These are phyloP conservation scores for Danio aesculapii DNA, from an alignment of 2,797 vertebrate genomes.

Conservation along the genomic window DNA sequence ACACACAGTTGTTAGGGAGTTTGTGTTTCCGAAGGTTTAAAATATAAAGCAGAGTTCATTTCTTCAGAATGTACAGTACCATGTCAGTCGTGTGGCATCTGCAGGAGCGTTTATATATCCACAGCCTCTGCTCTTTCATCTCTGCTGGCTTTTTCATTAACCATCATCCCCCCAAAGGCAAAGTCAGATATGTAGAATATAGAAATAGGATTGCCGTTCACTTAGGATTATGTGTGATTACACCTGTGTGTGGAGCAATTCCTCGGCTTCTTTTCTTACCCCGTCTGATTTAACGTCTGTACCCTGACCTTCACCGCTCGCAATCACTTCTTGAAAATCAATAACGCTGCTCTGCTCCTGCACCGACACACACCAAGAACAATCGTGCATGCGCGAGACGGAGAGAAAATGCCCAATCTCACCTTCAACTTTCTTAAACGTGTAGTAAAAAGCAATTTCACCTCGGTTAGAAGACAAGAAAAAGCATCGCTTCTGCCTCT, in stretches of 20 bases:
- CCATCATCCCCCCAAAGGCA: background rate
- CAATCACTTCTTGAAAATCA: slow-evolving; percentile 56
- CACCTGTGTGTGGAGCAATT: slow-evolving; percentile 23
- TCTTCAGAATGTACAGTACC: background rate
- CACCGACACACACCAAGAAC: slow-evolving; percentile 23
- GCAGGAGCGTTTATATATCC: background rate
- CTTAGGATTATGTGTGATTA: slow-evolving; percentile 33
- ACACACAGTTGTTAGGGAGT: background rate
- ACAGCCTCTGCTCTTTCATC: background rate
- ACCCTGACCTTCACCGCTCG: slow-evolving; percentile 55
- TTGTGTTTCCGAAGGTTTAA: background rate
- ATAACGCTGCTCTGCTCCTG: slow-evolving; percentile 31
- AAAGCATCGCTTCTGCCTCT: slow-evolving; percentile 12
- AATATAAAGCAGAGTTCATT: background rate
- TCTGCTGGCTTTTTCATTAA: background rate
- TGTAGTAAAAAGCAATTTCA: slow-evolving; percentile 48
- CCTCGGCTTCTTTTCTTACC: slow-evolving; percentile 31
- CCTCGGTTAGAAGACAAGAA: slow-evolving; percentile 37
- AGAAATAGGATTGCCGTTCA: slow-evolving; percentile 31
- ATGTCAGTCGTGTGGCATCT: background rate
- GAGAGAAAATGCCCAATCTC: slow-evolving; percentile 41
- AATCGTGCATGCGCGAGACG: slow-evolving; percentile 16
- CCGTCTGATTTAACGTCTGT: slow-evolving; percentile 51
- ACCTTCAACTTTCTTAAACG: slow-evolving; percentile 49
- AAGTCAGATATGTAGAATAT: slow-evolving; percentile 24